phyloP scores from a whole-genome alignment of 2,888 invertebrate genomes.

The Muscina levida region DNA sequence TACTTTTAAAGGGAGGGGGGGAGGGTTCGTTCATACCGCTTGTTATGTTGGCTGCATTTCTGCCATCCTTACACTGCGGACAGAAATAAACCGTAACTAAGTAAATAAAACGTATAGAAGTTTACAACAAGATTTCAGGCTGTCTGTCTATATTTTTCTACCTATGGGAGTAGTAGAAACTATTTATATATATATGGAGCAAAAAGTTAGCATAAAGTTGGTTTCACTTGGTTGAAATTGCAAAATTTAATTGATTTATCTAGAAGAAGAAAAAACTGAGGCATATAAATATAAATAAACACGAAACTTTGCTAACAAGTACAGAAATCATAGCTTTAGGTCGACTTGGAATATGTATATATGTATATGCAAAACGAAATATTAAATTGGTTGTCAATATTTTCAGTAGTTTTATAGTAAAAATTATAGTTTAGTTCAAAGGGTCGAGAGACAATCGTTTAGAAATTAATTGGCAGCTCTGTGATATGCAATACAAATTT shows the following conservation, averaged over 20 bases:
- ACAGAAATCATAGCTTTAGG: no score
- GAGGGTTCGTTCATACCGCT: not conserved
- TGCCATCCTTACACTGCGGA: not conserved
- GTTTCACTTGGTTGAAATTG: not conserved
- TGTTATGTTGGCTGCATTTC: not conserved
- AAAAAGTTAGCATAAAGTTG: not conserved
- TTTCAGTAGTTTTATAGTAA: no score
- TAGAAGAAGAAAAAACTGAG: no score
- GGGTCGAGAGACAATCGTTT: no score
- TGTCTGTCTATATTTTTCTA: constrained; percentile 21
- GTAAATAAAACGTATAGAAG: constrained; percentile 57
- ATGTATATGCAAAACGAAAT: no score
- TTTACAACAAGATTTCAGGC: constrained; percentile 60
- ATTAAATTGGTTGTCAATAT: no score
- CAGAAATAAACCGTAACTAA: constrained; percentile 24
- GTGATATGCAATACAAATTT: no score
- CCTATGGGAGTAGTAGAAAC: not conserved
- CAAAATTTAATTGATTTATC: constrained; percentile 16
- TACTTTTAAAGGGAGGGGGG: constrained; percentile 9
- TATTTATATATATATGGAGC: not conserved
- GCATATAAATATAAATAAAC: not conserved
- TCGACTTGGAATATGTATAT: no score
- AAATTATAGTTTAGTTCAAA: no score
- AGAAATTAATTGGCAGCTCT: no score
- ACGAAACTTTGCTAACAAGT: not conserved